Evolutionary conservation across 2,888 invertebrate genomes (phyloP), one percentile per base, ranked within the genome.

Genomic region (Dastarcus helophoroides): DNA sequence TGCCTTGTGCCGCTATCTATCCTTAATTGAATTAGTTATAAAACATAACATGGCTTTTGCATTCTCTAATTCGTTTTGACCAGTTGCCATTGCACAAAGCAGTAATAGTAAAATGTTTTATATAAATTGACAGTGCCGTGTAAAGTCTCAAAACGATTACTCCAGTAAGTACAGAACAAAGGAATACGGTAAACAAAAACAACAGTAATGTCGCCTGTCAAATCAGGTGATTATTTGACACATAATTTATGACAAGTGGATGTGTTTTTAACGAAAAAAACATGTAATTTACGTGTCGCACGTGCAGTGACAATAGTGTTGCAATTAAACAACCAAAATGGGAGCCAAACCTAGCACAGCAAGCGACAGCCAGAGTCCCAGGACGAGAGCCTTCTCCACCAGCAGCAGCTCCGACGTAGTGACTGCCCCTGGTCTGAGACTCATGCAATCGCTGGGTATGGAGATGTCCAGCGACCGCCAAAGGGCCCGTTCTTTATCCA

Each of bases 271-370:
- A 42, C 29, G 32, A 41, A 16, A n/a, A 7, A 17, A 17, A 17
- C 16, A 42, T 44, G 42, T 44, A 39, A 44, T 41, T 44, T 34
- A 36, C 35, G 32, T 35, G 32, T 31, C n/a, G 25, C 29, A 29
- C 16, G 31, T 26, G 27, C 13, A 22, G 29, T 33, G 16, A 34
- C 29, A 33, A 32, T 16, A 38, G 22, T 23, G 51, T 51, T 48
- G 7, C 10, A 23, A 8, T 6, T 6, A 8, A 23, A 10, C 10
- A 8, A 17, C 9, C 9, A 13, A 53, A 49, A 85, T 85, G 84
- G 84, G 84, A 67, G 84, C 82, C 60, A 84, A 83, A 68, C 75
- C 83, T 53, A 84, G 84, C 62, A 83, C 83, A 46, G 79, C 81
- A 47, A 77, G 74, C 60, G 76, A 76, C 78, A 79, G 79, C 53